Conservation (phyloP, 2,888 invertebrate species). For the Frankliniella fusca region DNA sequence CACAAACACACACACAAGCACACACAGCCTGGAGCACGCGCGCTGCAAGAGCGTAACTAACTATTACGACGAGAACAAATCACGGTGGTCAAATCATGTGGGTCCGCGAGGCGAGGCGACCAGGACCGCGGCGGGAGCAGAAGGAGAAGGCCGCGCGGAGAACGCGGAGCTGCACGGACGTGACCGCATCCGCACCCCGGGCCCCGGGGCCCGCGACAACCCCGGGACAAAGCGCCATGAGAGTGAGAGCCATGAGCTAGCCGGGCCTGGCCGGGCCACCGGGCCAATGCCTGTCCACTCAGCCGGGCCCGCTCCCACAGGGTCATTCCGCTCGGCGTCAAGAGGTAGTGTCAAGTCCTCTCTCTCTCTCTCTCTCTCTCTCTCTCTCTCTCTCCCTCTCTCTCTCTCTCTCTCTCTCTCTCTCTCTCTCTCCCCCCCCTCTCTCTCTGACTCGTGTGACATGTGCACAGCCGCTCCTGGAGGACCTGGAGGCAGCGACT, state of each 20-base stretch:
- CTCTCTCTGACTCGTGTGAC: not conserved
- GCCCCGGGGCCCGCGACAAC: no score
- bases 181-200: no score
- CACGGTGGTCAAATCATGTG: not conserved
- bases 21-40: not conserved
- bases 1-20: not conserved
- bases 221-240: no score
- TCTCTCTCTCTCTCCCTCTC: not conserved
- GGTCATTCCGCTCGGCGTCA: no score
- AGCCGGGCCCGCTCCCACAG: no score
- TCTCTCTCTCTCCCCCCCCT: not conserved
- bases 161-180: not conserved
- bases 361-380: not conserved
- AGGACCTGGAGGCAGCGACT: no score
- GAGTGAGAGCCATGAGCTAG: no score
- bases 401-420: not conserved
- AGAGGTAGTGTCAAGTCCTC: not conserved
- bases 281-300: no score
- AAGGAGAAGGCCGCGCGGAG: not conserved
- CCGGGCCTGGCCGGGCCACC: no score
- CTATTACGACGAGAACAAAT: not conserved
- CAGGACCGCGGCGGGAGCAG: not conserved
- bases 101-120: not conserved
- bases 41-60: not conserved
- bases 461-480: no score